Conservation (phyloP, 2,113 vertebrate species). For the Dasyurus viverrinus region DNA sequence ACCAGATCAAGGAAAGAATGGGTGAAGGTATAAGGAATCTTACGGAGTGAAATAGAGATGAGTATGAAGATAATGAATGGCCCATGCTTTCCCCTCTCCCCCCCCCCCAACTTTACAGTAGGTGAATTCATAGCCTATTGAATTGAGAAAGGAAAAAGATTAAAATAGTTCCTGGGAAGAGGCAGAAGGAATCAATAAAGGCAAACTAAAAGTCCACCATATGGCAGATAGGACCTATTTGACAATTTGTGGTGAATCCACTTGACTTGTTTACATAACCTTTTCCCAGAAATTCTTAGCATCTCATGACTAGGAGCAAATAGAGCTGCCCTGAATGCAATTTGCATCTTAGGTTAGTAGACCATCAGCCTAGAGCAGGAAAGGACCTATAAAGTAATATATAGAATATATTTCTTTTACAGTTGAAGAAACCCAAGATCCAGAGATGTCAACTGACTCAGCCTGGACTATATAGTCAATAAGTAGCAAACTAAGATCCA, state of each 20-base stretch:
- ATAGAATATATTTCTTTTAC: neutral
- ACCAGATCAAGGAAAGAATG: neutral
- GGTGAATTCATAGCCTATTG: neutral
- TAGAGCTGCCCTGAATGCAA: neutral
- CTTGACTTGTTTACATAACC: neutral
- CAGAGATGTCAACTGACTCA: neutral
- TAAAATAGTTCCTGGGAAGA: neutral
- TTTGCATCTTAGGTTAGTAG: neutral
- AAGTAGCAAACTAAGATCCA: neutral
- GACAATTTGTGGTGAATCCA: neutral
- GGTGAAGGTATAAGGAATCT: neutral
- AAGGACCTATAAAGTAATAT: neutral
- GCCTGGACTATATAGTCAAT: neutral
- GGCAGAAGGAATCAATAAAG: neutral
- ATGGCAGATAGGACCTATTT: neutral
- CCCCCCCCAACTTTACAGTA: neutral
- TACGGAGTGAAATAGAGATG: neutral
- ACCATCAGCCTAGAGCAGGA: neutral
- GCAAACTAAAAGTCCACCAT: neutral
- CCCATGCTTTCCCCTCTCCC: too few species aligned
- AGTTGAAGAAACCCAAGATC: neutral
- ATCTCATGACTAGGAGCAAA: neutral
- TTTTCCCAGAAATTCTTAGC: neutral
- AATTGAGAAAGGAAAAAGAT: neutral
- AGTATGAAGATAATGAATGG: neutral